These are phyloP conservation scores for Petrocephalus zakoni DNA, from an alignment of 2,113 vertebrate genomes.

Conservation along the genomic window DNA sequence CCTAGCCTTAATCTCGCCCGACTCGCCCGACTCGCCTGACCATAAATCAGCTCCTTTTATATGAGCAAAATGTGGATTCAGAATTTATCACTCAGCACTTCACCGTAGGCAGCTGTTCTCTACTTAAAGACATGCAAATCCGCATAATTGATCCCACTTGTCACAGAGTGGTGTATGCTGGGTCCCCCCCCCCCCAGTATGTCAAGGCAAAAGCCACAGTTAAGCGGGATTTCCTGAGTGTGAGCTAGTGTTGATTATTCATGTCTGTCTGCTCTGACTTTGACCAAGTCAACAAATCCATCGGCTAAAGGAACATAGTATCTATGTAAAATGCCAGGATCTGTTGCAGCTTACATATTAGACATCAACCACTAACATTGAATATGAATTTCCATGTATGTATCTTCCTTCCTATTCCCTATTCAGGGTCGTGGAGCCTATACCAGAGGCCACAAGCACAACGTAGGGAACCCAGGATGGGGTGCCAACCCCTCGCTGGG, in stretches of 20 bases:
- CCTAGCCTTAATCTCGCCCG: neutral
- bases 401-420: too few relatives aligned
- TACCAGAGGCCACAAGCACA: too few relatives aligned
- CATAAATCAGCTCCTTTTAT: neutral
- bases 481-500: too few relatives aligned
- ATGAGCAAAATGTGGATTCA: neutral
- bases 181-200: neutral
- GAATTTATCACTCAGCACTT: neutral
- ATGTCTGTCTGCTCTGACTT: neutral
- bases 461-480: too few relatives aligned
- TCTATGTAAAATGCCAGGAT: neutral
- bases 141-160: neutral
- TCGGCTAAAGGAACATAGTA: neutral
- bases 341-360: neutral
- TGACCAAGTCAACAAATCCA: neutral
- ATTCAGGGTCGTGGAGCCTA: too few relatives aligned
- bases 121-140: neutral
- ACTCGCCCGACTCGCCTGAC: too few relatives aligned
- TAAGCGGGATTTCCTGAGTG: neutral
- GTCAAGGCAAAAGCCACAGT: neutral
- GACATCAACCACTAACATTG: neutral
- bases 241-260: neutral
- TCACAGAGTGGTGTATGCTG: neutral
- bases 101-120: neutral
- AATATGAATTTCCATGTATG: neutral